These are phyloP conservation scores for Parambassis ranga DNA, from an alignment of 2,797 vertebrate species.

Conservation along the genomic window DNA sequence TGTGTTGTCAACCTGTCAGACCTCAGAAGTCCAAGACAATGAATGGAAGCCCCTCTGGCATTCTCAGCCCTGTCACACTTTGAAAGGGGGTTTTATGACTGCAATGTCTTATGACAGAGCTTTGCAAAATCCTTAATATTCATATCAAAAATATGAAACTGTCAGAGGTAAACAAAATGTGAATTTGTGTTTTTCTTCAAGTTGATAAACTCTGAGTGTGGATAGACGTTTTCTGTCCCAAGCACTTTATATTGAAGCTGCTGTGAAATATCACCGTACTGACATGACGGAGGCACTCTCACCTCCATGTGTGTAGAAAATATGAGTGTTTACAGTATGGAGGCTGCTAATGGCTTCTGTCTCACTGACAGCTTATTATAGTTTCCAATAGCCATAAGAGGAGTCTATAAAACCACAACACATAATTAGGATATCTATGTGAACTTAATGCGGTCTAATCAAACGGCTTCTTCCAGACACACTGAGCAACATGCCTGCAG, in stretches of 20 bases:
- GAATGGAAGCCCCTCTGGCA: constrained; percentile 3
- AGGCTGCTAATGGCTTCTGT: constrained; percentile 37
- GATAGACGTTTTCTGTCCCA: too few relatives aligned
- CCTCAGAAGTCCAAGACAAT: background rate
- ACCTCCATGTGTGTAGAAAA: constrained; percentile 8
- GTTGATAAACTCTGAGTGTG: too few relatives aligned
- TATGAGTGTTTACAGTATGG: constrained; percentile 44
- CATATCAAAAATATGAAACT: background rate
- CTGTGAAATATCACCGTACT: constrained; percentile 9
- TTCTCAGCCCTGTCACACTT: background rate
- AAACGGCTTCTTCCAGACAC: constrained; percentile 48
- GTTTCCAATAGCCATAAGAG: constrained; percentile 18
- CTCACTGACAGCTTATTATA: constrained; percentile 59
- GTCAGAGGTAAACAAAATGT: background rate
- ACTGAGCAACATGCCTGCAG: background rate
- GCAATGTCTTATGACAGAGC: background rate
- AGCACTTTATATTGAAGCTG: too few relatives aligned
- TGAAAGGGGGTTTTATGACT: background rate
- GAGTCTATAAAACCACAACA: constrained; percentile 60
- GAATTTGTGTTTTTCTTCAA: background rate
- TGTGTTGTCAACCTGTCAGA: background rate
- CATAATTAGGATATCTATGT: constrained; percentile 59
- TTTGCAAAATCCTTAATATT: background rate
- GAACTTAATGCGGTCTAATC: constrained; percentile 49
- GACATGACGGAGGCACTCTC: constrained; percentile 26